Base-by-base conservation (phyloP, 2,888 invertebrate genomes). In the Agrilus biguttatus region DNA sequence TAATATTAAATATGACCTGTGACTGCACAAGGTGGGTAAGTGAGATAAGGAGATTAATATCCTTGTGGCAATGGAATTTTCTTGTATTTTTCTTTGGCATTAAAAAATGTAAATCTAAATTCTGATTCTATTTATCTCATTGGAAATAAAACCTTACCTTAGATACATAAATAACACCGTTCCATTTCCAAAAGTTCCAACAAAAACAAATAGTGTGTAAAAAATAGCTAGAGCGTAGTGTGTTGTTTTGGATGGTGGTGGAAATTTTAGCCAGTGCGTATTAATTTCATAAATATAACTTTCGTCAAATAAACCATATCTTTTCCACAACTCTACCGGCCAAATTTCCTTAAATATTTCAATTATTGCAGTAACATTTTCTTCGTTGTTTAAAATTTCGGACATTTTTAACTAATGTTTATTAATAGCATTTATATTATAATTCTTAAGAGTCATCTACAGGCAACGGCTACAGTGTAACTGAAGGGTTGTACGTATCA, bases 161-260 rank as follows among this genome's bases (percentile, higher is more conserved):
- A 73, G 59, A 57, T 82, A 83, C 75, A 85, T 77, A 55, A 75
- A 73, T 45, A 85, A 74, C 17, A 85, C 84, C 19, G 81, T 68
- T 14, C 73, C 65, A 58, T 86, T 86, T 28, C 85, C 85, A 58
- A 73, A 68, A 47, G 76, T 68, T n/a, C 86, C 86, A 33, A 77
- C 61, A 2, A 73, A 62, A 55, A 78, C 70, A 53, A 85, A 74
- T 37, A 80, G 51, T 19, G 75, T 55, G 59, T 84, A 84, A 40
- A 80, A 53, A 13, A 67, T 60, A 2, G 77, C 83, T 53, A 84
- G 65, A 4, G 69, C 57, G 55, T 73, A 74, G 60, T 81, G 80
- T 38, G 73, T 63, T 19, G 59, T 54, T 39, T 69, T 67, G 33
- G 66, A 61, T 0, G 81, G 80, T 3, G 83, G 82, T 19, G 73